phyloP scores from a whole-genome alignment of 1,140 invertebrate genomes.

The Trissolcus basalis region DNA sequence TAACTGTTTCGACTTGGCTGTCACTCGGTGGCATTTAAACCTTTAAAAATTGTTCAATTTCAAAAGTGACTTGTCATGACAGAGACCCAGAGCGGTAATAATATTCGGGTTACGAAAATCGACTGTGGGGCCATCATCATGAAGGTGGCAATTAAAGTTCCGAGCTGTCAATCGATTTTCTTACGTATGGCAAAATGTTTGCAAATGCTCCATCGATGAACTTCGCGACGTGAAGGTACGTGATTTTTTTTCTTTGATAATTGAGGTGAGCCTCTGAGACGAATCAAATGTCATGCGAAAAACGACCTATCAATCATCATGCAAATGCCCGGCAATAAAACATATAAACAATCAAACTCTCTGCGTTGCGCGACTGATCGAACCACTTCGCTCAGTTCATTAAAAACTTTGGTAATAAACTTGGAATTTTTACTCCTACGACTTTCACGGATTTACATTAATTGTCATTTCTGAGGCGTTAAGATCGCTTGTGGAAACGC shows the following conservation, averaged over 20 bases:
- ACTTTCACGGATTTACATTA: constrained; percentile 20
- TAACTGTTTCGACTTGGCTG: neutral
- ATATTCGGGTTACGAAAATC: constrained; percentile 31
- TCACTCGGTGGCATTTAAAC: constrained; percentile 44
- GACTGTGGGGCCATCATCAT: too few species aligned
- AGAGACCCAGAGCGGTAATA: constrained; percentile 25
- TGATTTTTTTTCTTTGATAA: too few species aligned
- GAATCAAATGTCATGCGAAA: constrained; percentile 30
- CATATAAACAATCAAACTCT: too few species aligned
- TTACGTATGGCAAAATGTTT: too few species aligned
- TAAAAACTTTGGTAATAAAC: constrained; percentile 25
- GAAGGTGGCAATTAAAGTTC: constrained; percentile 45
- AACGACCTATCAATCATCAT: constrained; percentile 36
- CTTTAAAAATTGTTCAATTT: constrained; percentile 47
- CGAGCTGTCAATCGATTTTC: constrained; percentile 71
- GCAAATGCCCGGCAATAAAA: constrained; percentile 25
- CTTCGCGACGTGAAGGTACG: too few species aligned
- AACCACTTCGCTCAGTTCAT: constrained; percentile 33
- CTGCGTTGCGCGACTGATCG: constrained; percentile 24
- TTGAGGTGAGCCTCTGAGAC: too few species aligned
- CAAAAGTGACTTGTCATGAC: constrained; percentile 48
- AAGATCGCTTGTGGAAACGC: constrained; percentile 19
- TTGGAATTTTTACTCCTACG: constrained; percentile 12
- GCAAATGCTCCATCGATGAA: too few species aligned
- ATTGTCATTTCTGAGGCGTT: constrained; percentile 23